Evolutionary conservation across 2,888 invertebrate species (phyloP), one percentile per base, ranked within the genome.

Genomic region (Hirtodrosophila histrioides): DNA sequence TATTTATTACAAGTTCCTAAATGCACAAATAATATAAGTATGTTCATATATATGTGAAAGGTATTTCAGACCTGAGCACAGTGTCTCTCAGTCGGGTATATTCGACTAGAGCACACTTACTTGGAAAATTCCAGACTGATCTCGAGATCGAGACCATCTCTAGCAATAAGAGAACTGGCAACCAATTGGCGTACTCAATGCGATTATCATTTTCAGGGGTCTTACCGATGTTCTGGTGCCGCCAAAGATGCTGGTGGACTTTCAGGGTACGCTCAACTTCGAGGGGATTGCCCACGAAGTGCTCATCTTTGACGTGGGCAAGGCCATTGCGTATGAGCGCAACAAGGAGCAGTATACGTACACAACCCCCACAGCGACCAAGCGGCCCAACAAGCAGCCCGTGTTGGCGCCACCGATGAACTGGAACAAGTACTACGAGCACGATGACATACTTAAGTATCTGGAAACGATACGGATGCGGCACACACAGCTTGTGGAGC

Each of bases 161-260:
- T 27, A 27, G 27, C 6, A 3, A 27, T 27, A 27, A 27, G 2
- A 17, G 17, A 17, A 17, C 17, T 1, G 17, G 17, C 17, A 17
- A 17, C 17, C 17, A 17, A 17, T 17, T 17, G 17, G 17, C 31
- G 9, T 31, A 8, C 31, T 6, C 3, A n/a, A 31, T 12, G 17
- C 7, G 12, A 23, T 41, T 24, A 29, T 23, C 11, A 3, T 24
- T 36, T 57, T 4, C 60, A 91, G 91, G 63, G 91, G 93, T 4
- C 92, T 94, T 4, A 94, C 94, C 0, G 96, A 97, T 87, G 92
- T 97, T 4, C 93, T 96, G 48, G 94, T 96, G 9, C 94, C 96
- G 0, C 95, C 96, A 1, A 93, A 94, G 64, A 92, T 95, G 56
- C 64, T 90, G 0, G 73, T 82, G 0, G 90, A 91, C 40, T 91